A percentile compares a stretch with the other conserved stretches of the same genome.
phyloP scores from a whole-genome alignment of 1,140 invertebrate species.

The Zaprionus africanus region DNA sequence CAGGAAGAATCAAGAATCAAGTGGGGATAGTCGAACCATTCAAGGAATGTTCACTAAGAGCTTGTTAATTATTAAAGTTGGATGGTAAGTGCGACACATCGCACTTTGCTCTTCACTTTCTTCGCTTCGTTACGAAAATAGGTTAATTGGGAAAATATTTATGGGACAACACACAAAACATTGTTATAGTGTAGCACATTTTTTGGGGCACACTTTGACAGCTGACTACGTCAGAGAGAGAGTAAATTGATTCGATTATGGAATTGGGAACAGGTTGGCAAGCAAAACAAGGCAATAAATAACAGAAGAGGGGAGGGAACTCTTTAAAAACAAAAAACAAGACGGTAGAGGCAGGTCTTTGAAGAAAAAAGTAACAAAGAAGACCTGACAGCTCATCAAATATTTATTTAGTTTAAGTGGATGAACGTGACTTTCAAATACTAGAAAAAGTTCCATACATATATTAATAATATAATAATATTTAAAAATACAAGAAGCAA shows the following conservation, averaged over 20 bases:
- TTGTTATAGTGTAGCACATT: neutral
- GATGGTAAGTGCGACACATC: neutral
- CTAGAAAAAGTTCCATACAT: no score
- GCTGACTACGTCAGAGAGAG: neutral
- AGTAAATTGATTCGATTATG: neutral
- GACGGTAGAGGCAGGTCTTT: no score
- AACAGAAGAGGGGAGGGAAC: neutral
- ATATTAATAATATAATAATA: neutral
- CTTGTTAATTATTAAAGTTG: slow-evolving; percentile 6
- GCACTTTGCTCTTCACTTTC: neutral
- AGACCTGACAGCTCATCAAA: neutral
- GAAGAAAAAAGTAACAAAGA: neutral
- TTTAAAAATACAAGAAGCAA: neutral
- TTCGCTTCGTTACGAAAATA: slow-evolving; percentile 3
- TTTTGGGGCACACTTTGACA: neutral
- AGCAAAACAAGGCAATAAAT: slow-evolving; percentile 4
- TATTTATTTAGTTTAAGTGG: no score
- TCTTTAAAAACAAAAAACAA: neutral
- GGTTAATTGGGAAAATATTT: slow-evolving; percentile 10
- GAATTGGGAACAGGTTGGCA: neutral
- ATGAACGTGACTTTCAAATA: no score
- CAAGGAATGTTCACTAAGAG: slow-evolving; percentile 5
- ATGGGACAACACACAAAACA: slow-evolving; percentile 1
- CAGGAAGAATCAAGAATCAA: slow-evolving; percentile 4
- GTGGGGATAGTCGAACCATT: neutral